These are phyloP conservation scores for Cydia strobilella DNA, from an alignment of 1,140 invertebrate species.

Conservation along the genomic window DNA sequence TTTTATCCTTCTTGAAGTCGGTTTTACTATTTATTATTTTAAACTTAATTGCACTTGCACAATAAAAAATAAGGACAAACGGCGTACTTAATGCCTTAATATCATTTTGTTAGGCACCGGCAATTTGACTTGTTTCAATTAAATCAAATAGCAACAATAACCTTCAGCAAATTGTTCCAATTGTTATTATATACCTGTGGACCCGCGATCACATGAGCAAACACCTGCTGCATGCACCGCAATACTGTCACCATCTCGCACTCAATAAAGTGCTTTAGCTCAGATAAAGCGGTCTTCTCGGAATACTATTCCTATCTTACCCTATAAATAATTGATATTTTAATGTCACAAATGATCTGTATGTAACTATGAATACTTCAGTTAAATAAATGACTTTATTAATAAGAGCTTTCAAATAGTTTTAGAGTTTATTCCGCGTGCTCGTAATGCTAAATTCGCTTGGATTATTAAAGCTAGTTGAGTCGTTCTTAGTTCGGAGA, in stretches of 20 bases:
- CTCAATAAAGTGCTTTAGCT: slow-evolving; percentile 33
- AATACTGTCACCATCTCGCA: slow-evolving; percentile 49
- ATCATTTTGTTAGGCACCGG: no score
- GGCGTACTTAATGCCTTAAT: no score
- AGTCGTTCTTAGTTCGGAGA: slow-evolving; percentile 35
- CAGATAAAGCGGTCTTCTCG: slow-evolving; percentile 62
- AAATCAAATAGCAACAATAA: no score
- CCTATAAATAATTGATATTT: slow-evolving; percentile 80
- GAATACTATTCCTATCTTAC: slow-evolving; percentile 70
- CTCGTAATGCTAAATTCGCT: slow-evolving; percentile 37
- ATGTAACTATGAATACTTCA: slow-evolving; percentile 66
- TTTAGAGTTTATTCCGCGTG: neutral
- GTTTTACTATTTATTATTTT: no score
- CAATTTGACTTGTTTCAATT: no score
- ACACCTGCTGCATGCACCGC: slow-evolving; percentile 39
- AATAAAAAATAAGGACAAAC: no score
- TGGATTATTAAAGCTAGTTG: slow-evolving; percentile 25
- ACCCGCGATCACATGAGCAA: neutral
- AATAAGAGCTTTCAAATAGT: neutral
- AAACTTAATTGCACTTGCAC: no score
- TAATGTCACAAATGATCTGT: slow-evolving; percentile 80
- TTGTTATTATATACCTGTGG: neutral
- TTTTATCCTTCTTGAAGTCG: no score
- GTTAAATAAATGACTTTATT: slow-evolving; percentile 46
- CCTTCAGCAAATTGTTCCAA: neutral